Evolutionary conservation across 2,888 invertebrate species (phyloP).

Genomic region (Bellardia pandia): DNA sequence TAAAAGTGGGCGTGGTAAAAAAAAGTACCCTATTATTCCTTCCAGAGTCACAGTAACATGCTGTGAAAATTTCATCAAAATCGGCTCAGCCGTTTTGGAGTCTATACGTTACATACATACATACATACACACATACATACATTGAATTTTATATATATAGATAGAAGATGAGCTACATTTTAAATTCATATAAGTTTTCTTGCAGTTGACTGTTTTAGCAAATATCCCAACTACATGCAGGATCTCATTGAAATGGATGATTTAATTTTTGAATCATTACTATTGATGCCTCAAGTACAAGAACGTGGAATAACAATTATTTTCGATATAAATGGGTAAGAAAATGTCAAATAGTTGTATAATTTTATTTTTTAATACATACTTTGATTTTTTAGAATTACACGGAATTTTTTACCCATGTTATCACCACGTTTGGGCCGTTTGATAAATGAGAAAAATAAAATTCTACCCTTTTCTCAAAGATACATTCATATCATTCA

Average conservation of each 20-base stretch:
- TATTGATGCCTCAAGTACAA: conserved; percentile 80
- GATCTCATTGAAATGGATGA: conserved; percentile 82
- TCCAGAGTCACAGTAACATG: too few relatives aligned
- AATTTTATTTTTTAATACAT: not conserved
- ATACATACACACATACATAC: too few relatives aligned
- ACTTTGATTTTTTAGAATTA: conserved; percentile 75
- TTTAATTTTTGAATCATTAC: conserved; percentile 80
- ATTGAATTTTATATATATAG: too few relatives aligned
- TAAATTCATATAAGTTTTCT: not conserved
- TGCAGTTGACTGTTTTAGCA: conserved; percentile 80
- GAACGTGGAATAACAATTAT: conserved; percentile 81
- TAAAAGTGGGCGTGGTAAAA: too few relatives aligned
- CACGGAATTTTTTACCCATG: conserved; percentile 78
- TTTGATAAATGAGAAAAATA: conserved; percentile 80
- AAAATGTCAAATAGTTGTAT: conserved; percentile 5
- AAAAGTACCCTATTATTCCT: too few relatives aligned
- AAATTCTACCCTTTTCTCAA: conserved; percentile 79
- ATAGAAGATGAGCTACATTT: too few relatives aligned
- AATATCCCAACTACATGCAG: conserved; percentile 80
- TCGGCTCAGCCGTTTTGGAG: too few relatives aligned
- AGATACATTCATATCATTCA: conserved; percentile 81
- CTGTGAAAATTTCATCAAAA: too few relatives aligned
- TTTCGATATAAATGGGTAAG: conserved; percentile 80
- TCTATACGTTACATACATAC: too few relatives aligned
- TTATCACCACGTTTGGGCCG: conserved; percentile 79